Conservation (phyloP, 2,888 invertebrate genomes). For the Drosophila colorata region DNA sequence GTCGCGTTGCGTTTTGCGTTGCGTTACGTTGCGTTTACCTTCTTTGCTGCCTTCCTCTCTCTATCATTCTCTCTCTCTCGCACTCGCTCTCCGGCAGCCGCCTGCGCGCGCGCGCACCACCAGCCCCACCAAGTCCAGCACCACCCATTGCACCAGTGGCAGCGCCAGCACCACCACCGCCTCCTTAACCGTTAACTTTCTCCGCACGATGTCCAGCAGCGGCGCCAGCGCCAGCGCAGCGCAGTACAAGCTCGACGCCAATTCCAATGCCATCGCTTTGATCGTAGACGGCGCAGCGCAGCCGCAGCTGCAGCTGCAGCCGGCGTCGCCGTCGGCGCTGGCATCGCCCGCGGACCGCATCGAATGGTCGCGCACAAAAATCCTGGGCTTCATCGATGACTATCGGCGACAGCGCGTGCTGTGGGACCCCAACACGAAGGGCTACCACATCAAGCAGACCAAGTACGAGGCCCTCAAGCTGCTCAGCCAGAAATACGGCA, state of each 20-base stretch:
- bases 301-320: slow-evolving; percentile 34
- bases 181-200: slow-evolving; percentile 67
- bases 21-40: slow-evolving; percentile 81
- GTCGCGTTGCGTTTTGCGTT: slow-evolving; percentile 79
- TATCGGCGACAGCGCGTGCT: slow-evolving; percentile 83
- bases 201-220: slow-evolving; percentile 75
- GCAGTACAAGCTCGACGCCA: slow-evolving; percentile 69
- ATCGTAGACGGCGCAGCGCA: slow-evolving; percentile 55
- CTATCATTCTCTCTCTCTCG: slow-evolving; percentile 25
- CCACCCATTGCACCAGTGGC: slow-evolving; percentile 30
- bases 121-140: slow-evolving; percentile 32
- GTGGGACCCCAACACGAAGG: slow-evolving; percentile 84
- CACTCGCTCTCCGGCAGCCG: slow-evolving; percentile 45
- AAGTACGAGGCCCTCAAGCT: slow-evolving; percentile 83
- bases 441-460: slow-evolving; percentile 84
- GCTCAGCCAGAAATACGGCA: slow-evolving; percentile 82
- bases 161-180: slow-evolving; percentile 23
- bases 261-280: slow-evolving; percentile 65
- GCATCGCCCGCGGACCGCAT: slow-evolving; percentile 76
- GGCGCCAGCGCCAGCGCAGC: slow-evolving; percentile 52
- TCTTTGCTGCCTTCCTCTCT: slow-evolving; percentile 55
- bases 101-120: slow-evolving; percentile 58
- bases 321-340: slow-evolving; percentile 42
- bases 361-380: slow-evolving; percentile 84
- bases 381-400: slow-evolving; percentile 83